Evolutionary conservation across 2,888 invertebrate genomes (phyloP).

Genomic region (Orchesellides sinensis): DNA sequence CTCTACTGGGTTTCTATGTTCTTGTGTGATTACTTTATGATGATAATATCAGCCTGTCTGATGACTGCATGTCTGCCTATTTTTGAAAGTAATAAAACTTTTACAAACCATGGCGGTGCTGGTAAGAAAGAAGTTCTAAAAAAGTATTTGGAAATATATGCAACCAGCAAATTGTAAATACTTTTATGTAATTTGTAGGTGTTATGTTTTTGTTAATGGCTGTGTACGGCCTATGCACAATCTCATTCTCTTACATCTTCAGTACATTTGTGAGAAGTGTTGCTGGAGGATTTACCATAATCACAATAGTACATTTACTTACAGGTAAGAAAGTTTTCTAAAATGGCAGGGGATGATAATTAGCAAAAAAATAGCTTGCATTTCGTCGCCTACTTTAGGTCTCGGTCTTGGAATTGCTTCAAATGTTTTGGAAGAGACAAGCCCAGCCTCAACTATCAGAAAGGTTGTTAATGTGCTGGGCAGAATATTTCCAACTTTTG

Average conservation of each 20-base stretch:
- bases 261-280: conserved; percentile 79
- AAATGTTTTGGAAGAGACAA: background rate
- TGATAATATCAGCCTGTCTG: conserved; percentile 76
- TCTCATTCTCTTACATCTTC: conserved; percentile 83
- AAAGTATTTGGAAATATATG: background rate
- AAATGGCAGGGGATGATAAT: background rate
- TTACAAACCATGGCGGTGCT: conserved; percentile 72
- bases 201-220: conserved; percentile 79
- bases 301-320: conserved; percentile 75
- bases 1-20: conserved; percentile 78
- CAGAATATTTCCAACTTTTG: conserved; percentile 69
- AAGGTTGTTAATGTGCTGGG: conserved; percentile 3
- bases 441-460: background rate
- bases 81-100: conserved; percentile 76
- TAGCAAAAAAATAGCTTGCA: too few relatives aligned
- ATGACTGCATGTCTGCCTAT: conserved; percentile 76
- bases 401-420: conserved; percentile 21
- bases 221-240: conserved; percentile 81
- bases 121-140: conserved; percentile 43
- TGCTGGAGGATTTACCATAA: conserved; percentile 78
- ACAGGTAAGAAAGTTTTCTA: conserved; percentile 23
- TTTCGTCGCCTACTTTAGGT: too few relatives aligned
- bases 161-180: background rate
- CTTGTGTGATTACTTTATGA: conserved; percentile 77
- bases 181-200: conserved; percentile 77